These are phyloP conservation scores for Enteromius anoplus DNA, from an alignment of 2,797 vertebrate genomes.

Conservation along the genomic window DNA sequence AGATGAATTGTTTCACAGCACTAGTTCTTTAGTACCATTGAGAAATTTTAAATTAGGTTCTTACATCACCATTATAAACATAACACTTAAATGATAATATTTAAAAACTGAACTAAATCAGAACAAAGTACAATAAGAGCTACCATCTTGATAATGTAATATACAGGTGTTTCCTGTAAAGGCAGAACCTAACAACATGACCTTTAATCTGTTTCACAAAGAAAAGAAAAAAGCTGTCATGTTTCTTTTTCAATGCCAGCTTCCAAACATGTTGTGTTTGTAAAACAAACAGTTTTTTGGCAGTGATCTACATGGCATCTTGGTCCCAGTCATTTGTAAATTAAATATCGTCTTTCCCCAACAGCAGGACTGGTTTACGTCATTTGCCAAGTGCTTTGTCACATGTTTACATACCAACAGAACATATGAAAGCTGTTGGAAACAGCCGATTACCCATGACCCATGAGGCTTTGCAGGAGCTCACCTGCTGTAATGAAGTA, in stretches of 20 bases:
- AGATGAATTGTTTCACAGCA: no score
- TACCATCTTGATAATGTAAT: background rate
- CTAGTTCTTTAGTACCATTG: no score
- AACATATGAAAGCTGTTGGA: background rate
- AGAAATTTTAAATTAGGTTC: background rate
- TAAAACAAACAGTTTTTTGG: background rate
- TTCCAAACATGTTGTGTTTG: background rate
- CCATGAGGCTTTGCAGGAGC: background rate
- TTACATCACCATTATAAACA: background rate
- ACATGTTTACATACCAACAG: background rate
- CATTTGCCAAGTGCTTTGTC: background rate
- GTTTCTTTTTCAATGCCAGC: background rate
- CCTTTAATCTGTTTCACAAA: background rate
- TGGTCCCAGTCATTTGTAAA: background rate
- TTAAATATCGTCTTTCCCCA: background rate
- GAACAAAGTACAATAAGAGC: background rate
- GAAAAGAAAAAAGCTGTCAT: background rate
- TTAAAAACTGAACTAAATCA: background rate
- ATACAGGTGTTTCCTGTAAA: background rate
- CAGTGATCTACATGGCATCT: background rate
- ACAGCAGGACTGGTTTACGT: background rate
- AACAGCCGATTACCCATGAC: background rate
- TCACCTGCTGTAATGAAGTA: conserved; percentile 67
- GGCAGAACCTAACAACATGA: background rate
- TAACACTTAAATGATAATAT: background rate